These are phyloP conservation scores for Invenusta paracnida DNA, from an alignment of 2,888 invertebrate species.

Conservation along the genomic window DNA sequence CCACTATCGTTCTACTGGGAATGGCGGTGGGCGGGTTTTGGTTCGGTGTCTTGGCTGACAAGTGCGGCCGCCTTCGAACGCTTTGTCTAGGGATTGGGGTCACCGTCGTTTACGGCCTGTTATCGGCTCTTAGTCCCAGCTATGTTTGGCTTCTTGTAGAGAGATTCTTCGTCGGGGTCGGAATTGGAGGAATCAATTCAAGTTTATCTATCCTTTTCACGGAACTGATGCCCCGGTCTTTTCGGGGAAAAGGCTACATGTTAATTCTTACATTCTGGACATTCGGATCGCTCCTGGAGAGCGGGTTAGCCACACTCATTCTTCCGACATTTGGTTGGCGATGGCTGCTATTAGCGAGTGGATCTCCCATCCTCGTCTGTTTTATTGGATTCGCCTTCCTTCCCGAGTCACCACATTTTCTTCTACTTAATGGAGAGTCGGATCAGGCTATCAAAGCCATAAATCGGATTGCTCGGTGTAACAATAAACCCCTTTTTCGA, in stretches of 20 bases:
- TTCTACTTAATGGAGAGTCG: conserved; percentile 78
- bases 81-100: background rate
- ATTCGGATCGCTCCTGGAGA: conserved; percentile 85
- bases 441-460: conserved; percentile 70
- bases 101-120: conserved; percentile 35
- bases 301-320: conserved; percentile 78
- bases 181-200: conserved; percentile 50
- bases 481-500: background rate
- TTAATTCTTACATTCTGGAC: conserved; percentile 78
- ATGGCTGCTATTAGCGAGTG: conserved; percentile 83
- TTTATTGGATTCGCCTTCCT: conserved; percentile 70
- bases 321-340: conserved; percentile 88
- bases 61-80: conserved; percentile 53
- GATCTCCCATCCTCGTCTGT: conserved; percentile 79
- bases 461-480: background rate
- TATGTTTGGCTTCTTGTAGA: conserved; percentile 55
- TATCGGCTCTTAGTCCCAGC: conserved; percentile 52
- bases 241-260: conserved; percentile 44
- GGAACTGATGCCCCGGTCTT: conserved; percentile 53
- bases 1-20: conserved; percentile 57
- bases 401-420: conserved; percentile 83
- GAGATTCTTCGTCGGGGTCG: conserved; percentile 55
- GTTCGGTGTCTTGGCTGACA: conserved; percentile 56
- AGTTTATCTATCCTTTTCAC: conserved; percentile 48
- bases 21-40: conserved; percentile 56